Evolutionary conservation across 2,113 vertebrate genomes (phyloP).

Genomic region (rabbit (Oryctolagus cuniculus)): mOryCun1.1 NC_091441.1:113129501-113130000

Average conservation of each 20-base stretch:
- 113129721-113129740: constrained; percentile 26
- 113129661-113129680: constrained; percentile 67
- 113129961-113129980: not conserved
- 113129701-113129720: constrained; percentile 48
- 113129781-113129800: too few relatives aligned
- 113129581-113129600: constrained; percentile 61
- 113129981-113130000: not conserved
- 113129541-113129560: constrained; percentile 50
- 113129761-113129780: too few relatives aligned
- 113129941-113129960: not conserved
- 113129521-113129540: constrained; percentile 36
- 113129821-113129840: not conserved
- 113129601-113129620: constrained; percentile 3
- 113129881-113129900: not conserved
- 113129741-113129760: too few relatives aligned
- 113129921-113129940: not conserved
- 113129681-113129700: constrained; percentile 20
- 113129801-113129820: not conserved
- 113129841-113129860: not conserved
- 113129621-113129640: constrained; percentile 24
- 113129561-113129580: constrained; percentile 50
- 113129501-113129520: constrained; percentile 56
- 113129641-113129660: constrained; percentile 58
- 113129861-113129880: not conserved
- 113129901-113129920: not conserved